Evolutionary conservation across 2,113 vertebrate genomes (phyloP).

Genomic region (Acinonyx jubatus): DNA sequence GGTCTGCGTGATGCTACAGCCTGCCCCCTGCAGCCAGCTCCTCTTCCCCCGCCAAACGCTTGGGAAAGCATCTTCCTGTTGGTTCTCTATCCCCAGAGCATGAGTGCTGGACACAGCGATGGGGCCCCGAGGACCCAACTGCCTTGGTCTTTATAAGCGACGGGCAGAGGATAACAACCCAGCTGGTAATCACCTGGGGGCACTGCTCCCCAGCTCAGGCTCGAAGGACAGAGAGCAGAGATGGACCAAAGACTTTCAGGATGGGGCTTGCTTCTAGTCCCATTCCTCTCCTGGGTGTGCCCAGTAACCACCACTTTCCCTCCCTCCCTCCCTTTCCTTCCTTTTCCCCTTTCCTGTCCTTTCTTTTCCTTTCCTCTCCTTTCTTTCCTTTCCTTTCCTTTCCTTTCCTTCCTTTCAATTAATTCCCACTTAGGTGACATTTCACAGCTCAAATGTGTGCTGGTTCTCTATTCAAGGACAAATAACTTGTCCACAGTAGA

Average conservation of each 20-base stretch:
- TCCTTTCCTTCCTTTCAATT: neutral
- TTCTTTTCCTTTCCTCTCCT: too few relatives aligned
- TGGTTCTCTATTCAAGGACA: neutral
- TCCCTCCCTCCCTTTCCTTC: neutral
- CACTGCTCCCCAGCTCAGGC: fast-evolving
- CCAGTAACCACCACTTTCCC: neutral
- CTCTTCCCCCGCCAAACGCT: fast-evolving
- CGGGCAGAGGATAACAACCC: too few relatives aligned
- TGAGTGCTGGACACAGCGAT: neutral
- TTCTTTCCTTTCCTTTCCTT: too few relatives aligned
- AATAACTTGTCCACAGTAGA: neutral
- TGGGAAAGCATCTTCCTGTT: fast-evolving
- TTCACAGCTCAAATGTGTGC: neutral
- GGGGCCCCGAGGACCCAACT: neutral
- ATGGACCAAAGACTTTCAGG: fast-evolving
- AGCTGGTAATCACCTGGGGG: neutral
- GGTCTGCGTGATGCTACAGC: fast-evolving
- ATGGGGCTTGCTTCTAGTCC: neutral
- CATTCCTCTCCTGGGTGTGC: neutral
- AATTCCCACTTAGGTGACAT: neutral
- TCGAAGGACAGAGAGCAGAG: fast-evolving
- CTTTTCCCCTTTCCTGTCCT: too few relatives aligned
- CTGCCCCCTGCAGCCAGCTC: neutral
- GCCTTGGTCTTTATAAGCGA: neutral
- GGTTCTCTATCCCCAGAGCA: neutral